Conservation (phyloP, 2,888 invertebrate species). For the Acleris emargana region DNA sequence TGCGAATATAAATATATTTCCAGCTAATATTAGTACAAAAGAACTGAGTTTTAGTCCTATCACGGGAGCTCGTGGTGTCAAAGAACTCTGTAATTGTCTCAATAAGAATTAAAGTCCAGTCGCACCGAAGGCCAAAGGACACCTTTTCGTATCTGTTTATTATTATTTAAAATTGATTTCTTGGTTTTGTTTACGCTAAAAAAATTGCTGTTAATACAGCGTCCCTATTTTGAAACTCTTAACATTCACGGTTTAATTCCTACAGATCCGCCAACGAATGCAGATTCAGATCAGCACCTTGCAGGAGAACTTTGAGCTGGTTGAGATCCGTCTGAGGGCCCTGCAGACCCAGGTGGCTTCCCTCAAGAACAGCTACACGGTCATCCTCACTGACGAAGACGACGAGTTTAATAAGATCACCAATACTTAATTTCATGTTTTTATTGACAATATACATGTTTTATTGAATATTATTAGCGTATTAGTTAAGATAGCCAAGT, state of each 20-base stretch:
- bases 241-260: not conserved
- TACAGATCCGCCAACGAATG: slow-evolving; percentile 87
- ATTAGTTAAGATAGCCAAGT: not conserved
- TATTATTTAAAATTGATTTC: not conserved
- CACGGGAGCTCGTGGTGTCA: too few species aligned
- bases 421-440: slow-evolving; percentile 20
- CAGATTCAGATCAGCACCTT: slow-evolving; percentile 86
- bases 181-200: not conserved
- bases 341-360: slow-evolving; percentile 86
- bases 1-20: too few species aligned
- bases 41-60: too few species aligned
- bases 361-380: slow-evolving; percentile 76
- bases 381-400: slow-evolving; percentile 58
- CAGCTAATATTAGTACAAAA: too few species aligned
- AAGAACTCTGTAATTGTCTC: too few species aligned
- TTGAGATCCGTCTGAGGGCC: slow-evolving; percentile 85
- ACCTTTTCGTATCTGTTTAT: too few species aligned
- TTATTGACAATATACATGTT: slow-evolving; percentile 18
- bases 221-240: not conserved
- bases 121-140: too few species aligned
- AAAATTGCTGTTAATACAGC: not conserved
- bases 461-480: not conserved
- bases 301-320: slow-evolving; percentile 87
- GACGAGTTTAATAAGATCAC: slow-evolving; percentile 48
- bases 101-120: too few species aligned